A percentile compares a stretch with the other conserved stretches of the same genome.
Evolutionary conservation across 2,113 vertebrate genomes (phyloP).

Genomic region (Lampris incognitus): DNA sequence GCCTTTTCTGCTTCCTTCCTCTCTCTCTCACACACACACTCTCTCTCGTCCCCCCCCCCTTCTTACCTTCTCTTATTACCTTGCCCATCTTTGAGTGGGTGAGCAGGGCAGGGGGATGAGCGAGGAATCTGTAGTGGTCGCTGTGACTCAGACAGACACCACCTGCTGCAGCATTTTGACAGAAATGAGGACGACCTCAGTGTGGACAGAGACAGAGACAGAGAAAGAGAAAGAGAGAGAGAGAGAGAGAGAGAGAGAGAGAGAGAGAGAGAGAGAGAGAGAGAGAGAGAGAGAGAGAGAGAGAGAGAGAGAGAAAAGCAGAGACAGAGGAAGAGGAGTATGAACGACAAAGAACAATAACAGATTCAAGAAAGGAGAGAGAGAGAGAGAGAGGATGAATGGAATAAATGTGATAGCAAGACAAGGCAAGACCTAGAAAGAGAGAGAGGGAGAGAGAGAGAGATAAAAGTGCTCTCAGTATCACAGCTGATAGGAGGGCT

Average conservation of each 20-base stretch:
- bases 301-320: conserved; percentile 23
- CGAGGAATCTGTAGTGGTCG: conserved; percentile 68
- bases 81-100: conserved; percentile 53
- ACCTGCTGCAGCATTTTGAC: conserved; percentile 72
- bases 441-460: conserved; percentile 33
- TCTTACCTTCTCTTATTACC: conserved; percentile 10
- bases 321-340: conserved; percentile 40
- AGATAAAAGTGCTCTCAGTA: conserved; percentile 25
- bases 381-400: not conserved
- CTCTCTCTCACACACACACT: conserved; percentile 18
- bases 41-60: conserved; percentile 29
- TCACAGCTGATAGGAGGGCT: conserved; percentile 50
- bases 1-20: not conserved
- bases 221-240: too few species aligned
- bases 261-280: conserved; percentile 24
- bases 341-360: conserved; percentile 34
- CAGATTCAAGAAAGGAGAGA: conserved; percentile 6
- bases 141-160: conserved; percentile 63
- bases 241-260: conserved; percentile 57
- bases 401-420: not conserved
- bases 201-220: conserved; percentile 33
- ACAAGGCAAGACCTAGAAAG: conserved; percentile 18
- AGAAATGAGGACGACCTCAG: conserved; percentile 80
- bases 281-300: conserved; percentile 13
- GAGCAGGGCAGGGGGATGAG: conserved; percentile 46